Evolutionary conservation across 2,797 vertebrate species (phyloP).

Genomic region (Acanthurus leucopareius): DNA sequence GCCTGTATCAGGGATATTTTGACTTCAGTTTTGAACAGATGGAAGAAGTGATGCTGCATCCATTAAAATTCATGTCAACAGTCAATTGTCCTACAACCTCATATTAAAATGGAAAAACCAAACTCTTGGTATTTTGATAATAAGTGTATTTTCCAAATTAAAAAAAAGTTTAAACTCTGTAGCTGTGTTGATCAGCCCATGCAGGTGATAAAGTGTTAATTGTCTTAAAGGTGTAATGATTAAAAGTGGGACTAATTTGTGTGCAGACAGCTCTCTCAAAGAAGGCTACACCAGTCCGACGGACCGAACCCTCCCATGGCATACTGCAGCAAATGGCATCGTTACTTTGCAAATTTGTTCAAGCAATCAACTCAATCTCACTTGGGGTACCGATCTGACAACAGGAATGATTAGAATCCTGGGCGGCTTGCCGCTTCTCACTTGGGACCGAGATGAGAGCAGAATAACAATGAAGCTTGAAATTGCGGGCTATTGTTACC

Average conservation of each 20-base stretch:
- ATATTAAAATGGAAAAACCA: no score
- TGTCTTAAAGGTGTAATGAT: slow-evolving; percentile 45
- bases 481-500: slow-evolving; percentile 77
- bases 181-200: not conserved
- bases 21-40: no score
- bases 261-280: slow-evolving; percentile 33
- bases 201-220: slow-evolving; percentile 17
- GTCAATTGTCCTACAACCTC: no score
- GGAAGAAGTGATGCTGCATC: no score
- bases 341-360: slow-evolving; percentile 87
- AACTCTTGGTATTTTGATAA: no score
- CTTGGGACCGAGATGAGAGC: slow-evolving; percentile 75
- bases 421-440: slow-evolving; percentile 66
- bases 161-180: not conserved
- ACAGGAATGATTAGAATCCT: slow-evolving; percentile 84
- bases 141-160: no score
- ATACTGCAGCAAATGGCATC: slow-evolving; percentile 80
- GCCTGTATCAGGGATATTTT: no score
- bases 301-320: slow-evolving; percentile 62
- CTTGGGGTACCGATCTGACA: slow-evolving; percentile 81
- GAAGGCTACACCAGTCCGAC: slow-evolving; percentile 49
- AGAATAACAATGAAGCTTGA: slow-evolving; percentile 83
- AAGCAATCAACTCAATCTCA: slow-evolving; percentile 85
- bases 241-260: slow-evolving; percentile 63
- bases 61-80: no score